Evolutionary conservation across 1,140 invertebrate species (phyloP), one percentile per base, ranked within the genome.

Genomic region (Drosophila pandora): DNA sequence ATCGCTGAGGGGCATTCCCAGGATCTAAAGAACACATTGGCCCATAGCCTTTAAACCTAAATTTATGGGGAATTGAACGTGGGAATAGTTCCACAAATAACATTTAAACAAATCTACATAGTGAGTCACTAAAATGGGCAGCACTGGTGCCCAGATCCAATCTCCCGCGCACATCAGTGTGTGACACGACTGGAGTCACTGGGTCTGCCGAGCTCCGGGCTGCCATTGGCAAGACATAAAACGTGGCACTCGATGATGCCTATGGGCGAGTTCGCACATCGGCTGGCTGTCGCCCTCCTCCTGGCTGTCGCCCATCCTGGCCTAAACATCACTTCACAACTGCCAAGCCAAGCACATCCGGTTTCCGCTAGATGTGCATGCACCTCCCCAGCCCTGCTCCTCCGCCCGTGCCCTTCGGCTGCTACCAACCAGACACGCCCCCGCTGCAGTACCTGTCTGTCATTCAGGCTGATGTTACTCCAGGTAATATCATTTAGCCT

Each of bases 401-500:
- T 23, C 17, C 5, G 56, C 21, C 17, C 25, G 3, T 28, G 25
- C 32, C 32, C 25, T 7, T 28, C 6, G 25, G 25, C 25, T 28
- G 25, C 25, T 7, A 7, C 4, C 5, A 28, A 28, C 25, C 32
- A n/a, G 37, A 17, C 53, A 30, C 47, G 30, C 39, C 32, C 32
- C 58, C 57, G 34, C 53, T 41, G 41, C 4, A 55, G 39, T 43
- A 41, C 34, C 63, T 83, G 79, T 70, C 76, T 88, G 83, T 89
- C 84, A 88, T 84, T 79, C 76, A 83, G 65, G 79, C 67, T 89
- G 83, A 89, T 79, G 83, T 89, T 89, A 78, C 83, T 88, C 79
- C 79, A 88, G 79, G 83, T 88, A 88, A 89, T 88, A 88, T 88
- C 83, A 88, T 88, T 88, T 88, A 89, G 79, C 59, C 81, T 55